Base-by-base conservation (phyloP, 2,113 vertebrate species). In the Urocitellus parryii region DNA sequence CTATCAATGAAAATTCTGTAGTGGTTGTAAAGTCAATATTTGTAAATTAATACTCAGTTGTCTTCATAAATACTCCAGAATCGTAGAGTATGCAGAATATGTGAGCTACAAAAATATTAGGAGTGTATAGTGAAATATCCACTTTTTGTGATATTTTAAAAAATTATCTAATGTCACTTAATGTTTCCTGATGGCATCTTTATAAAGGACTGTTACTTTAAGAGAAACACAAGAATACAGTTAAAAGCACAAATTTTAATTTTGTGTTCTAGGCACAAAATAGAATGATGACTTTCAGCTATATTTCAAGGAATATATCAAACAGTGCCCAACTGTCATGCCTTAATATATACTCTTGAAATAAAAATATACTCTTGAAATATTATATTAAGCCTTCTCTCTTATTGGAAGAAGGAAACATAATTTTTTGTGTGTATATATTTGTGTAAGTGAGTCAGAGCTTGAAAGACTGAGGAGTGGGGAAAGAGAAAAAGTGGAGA, bases 81-180 rank as follows among this genome's bases (percentile, higher is more conserved):
- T 94, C 97, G 92, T 96, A 97, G 56, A 72, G 67, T 53, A 88
- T 56, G 45, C 39, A 97, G 81, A 96, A 45, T 56, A 95, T 29
- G 91, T 87, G 96, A 93, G 90, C 70, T 91, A 56, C 95, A 91
- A 97, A 98, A 96, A 95, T 98, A 94, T 95, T 97, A 88, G 53
- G 39, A 79, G 12, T 80, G 42, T 45, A 77, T 93, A 74, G 61
- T 95, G 80, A 97, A 88, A 96, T 92, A 97, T 95, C 51, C 95
- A 65, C 48, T 70, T 72, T 95, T 94, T 94, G 83, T 81, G 48
- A 91, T 95, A 97, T 97, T 96, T 97, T 96, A 82, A 70, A 97
- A 89, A 98, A 97, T 98, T 97, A 97, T 98, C 97, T 97, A 98
- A 96, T 89, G 95, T 90, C 51, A 97, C 13, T 96, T 97, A 97